Conservation (phyloP, 2,888 invertebrate species). For the Lasiommata megera region DNA sequence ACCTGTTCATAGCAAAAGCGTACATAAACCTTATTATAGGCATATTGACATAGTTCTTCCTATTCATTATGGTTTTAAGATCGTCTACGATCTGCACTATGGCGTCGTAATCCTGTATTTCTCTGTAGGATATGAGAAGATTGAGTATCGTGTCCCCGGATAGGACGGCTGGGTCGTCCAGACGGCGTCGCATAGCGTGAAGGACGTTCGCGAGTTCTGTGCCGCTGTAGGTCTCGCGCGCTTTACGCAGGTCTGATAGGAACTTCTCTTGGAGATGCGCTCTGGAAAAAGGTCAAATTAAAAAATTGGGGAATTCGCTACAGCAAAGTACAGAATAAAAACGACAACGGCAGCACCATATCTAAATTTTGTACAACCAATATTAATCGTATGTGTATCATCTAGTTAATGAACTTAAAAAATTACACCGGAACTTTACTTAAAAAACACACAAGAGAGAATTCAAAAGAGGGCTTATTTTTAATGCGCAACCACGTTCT, state of each 20-base stretch:
- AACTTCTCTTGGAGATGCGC: constrained; percentile 99
- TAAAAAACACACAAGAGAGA: too few species aligned
- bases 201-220: constrained; percentile 90
- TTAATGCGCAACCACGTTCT: too few species aligned
- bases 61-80: constrained; percentile 92
- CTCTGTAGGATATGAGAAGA: constrained; percentile 94
- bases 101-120: constrained; percentile 97
- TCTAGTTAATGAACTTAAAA: too few species aligned
- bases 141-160: constrained; percentile 98
- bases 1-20: constrained; percentile 98
- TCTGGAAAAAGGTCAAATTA: constrained; percentile 69
- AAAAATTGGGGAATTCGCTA: background rate
- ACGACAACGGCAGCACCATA: too few species aligned
- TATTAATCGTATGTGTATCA: too few species aligned
- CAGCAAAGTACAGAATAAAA: too few species aligned
- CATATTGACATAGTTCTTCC: constrained; percentile 93
- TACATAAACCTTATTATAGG: constrained; percentile 95
- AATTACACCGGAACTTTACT: too few species aligned
- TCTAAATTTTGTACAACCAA: too few species aligned
- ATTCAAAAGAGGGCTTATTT: too few species aligned
- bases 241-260: constrained; percentile 94
- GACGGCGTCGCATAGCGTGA: constrained; percentile 93
- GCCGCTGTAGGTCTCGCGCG: constrained; percentile 92
- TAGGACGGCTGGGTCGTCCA: constrained; percentile 98
- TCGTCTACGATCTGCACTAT: constrained; percentile 98